These are phyloP conservation scores for Halcyon chelicuti DNA, from an alignment of 2,797 vertebrate genomes.

Conservation along the genomic window DNA sequence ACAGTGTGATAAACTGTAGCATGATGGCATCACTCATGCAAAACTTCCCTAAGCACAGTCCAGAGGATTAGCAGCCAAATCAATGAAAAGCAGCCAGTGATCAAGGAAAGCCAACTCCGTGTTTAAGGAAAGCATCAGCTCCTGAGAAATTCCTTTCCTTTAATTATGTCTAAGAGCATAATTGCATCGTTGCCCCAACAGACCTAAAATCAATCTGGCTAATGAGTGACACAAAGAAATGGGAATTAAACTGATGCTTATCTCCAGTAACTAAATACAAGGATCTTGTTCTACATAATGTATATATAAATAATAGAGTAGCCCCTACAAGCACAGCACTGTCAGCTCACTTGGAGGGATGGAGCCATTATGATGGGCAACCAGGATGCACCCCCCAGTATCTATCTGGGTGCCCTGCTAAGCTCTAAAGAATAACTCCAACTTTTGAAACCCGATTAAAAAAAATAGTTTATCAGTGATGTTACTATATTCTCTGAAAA, in stretches of 20 bases:
- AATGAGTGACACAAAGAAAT: background rate
- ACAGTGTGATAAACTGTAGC: rapidly evolving
- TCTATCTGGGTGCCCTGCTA: background rate
- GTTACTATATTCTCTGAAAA: background rate
- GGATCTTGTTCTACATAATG: background rate
- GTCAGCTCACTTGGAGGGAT: rapidly evolving
- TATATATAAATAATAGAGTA: conserved; percentile 12
- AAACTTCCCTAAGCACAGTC: background rate
- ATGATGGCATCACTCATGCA: background rate
- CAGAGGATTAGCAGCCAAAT: background rate
- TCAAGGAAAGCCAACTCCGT: background rate
- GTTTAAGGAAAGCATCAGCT: background rate
- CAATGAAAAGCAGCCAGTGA: background rate
- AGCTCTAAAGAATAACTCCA: background rate
- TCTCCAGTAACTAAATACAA: background rate
- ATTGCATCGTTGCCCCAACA: background rate
- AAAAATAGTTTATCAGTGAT: background rate
- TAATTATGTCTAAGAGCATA: background rate
- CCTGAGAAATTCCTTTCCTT: background rate
- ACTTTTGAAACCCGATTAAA: background rate
- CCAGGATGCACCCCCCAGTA: background rate
- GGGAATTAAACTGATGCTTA: background rate
- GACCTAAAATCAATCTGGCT: background rate
- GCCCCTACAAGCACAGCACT: background rate
- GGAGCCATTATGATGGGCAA: background rate